phyloP scores from a whole-genome alignment of 2,888 invertebrate species.

The Cephus sareptanus region DNA sequence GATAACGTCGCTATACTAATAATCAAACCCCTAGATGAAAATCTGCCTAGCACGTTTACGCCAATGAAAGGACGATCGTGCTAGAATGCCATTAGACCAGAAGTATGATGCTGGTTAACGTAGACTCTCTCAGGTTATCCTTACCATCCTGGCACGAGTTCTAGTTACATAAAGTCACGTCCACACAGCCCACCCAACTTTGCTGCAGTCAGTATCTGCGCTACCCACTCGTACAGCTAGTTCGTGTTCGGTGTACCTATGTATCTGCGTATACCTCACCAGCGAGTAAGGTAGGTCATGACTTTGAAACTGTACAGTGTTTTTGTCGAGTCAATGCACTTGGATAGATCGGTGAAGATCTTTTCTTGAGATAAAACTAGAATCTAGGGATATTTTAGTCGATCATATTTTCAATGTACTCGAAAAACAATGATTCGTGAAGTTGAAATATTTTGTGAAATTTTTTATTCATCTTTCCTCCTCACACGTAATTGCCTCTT shows the following conservation, averaged over 20 bases:
- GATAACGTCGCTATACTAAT: background rate
- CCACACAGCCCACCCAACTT: conserved; percentile 20
- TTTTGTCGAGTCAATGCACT: conserved; percentile 18
- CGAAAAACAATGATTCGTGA: background rate
- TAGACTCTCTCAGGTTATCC: conserved; percentile 41
- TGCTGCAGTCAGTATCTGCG: conserved; percentile 24
- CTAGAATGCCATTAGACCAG: background rate
- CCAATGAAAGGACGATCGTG: conserved; percentile 1
- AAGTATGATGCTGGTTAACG: background rate
- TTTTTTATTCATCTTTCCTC: too few relatives aligned
- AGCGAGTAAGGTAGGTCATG: conserved; percentile 29
- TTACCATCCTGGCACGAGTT: conserved; percentile 29
- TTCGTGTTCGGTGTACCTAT: conserved; percentile 38
- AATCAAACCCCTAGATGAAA: background rate
- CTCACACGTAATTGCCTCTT: too few relatives aligned
- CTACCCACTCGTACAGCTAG: conserved; percentile 40
- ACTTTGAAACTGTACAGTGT: conserved; percentile 41
- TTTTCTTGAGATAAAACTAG: background rate
- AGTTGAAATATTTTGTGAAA: too few relatives aligned
- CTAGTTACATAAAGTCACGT: conserved; percentile 49
- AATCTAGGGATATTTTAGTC: background rate
- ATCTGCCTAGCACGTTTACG: background rate
- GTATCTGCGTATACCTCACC: background rate
- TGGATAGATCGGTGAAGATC: background rate
- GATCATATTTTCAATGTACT: background rate